Percentiles rank a stretch among this genome's conserved stretches.
These are phyloP conservation scores for Synanthedon vespiformis DNA, from an alignment of 2,888 invertebrate species.

Conservation along the genomic window DNA sequence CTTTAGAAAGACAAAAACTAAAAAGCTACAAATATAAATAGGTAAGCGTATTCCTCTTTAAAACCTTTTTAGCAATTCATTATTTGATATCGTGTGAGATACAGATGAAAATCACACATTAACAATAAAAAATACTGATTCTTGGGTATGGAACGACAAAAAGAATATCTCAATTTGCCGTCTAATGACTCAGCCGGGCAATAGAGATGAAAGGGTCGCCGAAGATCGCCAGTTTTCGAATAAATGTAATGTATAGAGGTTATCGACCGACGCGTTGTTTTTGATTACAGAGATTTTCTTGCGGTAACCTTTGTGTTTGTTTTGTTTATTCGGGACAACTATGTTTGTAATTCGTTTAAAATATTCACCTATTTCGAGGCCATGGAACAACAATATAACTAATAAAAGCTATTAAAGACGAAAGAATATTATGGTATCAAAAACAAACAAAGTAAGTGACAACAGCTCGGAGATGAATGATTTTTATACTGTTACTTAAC, in stretches of 20 bases:
- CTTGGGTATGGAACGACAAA: slow-evolving; percentile 8
- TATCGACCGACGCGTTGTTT: slow-evolving; percentile 35
- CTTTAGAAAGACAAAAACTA: too few relatives aligned
- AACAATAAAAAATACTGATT: too few relatives aligned
- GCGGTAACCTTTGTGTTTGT: slow-evolving; percentile 8
- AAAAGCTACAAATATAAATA: too few relatives aligned
- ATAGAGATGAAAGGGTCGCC: slow-evolving; percentile 46
- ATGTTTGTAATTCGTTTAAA: too few relatives aligned
- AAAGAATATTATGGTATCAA: too few relatives aligned
- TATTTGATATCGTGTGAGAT: too few relatives aligned
- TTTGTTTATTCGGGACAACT: background rate
- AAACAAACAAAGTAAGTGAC: slow-evolving; percentile 1
- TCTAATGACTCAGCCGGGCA: slow-evolving; percentile 27
- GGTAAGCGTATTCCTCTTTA: too few relatives aligned
- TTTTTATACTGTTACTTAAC: slow-evolving; percentile 11
- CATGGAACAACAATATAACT: too few relatives aligned
- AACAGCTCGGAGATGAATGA: slow-evolving; percentile 8
- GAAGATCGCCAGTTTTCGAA: slow-evolving; percentile 25
- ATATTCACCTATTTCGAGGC: too few relatives aligned
- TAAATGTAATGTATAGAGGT: slow-evolving; percentile 26
- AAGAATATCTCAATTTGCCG: background rate
- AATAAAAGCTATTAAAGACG: too few relatives aligned
- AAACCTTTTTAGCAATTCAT: too few relatives aligned
- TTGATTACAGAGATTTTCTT: slow-evolving; percentile 13
- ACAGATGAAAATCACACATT: too few relatives aligned